Percentiles rank a stretch among this genome's conserved stretches.
These are phyloP conservation scores for Scrobipalpa costella DNA, from an alignment of 2,888 invertebrate genomes.

Conservation along the genomic window DNA sequence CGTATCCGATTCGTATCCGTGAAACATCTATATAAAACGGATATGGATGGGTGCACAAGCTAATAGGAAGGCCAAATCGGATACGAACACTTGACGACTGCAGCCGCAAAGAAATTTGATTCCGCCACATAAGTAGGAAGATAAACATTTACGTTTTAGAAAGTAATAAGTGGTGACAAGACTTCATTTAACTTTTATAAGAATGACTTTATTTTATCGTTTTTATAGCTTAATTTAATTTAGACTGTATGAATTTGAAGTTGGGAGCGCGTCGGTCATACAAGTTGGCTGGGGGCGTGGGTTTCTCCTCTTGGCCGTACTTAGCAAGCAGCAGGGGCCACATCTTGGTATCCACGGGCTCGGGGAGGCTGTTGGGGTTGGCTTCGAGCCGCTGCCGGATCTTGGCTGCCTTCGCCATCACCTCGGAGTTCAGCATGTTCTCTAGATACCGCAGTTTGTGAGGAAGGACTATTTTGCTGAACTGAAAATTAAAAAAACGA, in stretches of 20 bases:
- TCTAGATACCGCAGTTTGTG: constrained; percentile 71
- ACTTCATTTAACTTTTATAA: no score
- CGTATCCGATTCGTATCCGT: no score
- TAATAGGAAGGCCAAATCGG: no score
- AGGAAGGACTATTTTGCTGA: constrained; percentile 69
- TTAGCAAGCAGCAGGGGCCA: constrained; percentile 67
- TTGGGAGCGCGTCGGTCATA: constrained; percentile 37
- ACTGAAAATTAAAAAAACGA: constrained; percentile 44
- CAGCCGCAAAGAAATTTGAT: no score
- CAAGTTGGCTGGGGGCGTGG: constrained; percentile 35
- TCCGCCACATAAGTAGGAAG: no score
- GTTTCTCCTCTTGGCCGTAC: constrained; percentile 57
- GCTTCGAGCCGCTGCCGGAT: constrained; percentile 65
- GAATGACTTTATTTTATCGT: no score
- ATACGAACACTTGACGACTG: no score
- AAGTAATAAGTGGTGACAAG: no score
- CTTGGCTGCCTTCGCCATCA: constrained; percentile 69
- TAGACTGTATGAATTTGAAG: constrained; percentile 26
- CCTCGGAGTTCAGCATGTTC: constrained; percentile 72
- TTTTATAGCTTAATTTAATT: no score
- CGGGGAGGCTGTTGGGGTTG: constrained; percentile 57
- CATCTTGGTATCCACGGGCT: constrained; percentile 54
- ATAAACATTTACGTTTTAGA: no score
- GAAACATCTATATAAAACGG: no score
- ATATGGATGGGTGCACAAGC: no score